phyloP scores from a whole-genome alignment of 2,797 vertebrate genomes.

The Ataeniobius toweri region DNA sequence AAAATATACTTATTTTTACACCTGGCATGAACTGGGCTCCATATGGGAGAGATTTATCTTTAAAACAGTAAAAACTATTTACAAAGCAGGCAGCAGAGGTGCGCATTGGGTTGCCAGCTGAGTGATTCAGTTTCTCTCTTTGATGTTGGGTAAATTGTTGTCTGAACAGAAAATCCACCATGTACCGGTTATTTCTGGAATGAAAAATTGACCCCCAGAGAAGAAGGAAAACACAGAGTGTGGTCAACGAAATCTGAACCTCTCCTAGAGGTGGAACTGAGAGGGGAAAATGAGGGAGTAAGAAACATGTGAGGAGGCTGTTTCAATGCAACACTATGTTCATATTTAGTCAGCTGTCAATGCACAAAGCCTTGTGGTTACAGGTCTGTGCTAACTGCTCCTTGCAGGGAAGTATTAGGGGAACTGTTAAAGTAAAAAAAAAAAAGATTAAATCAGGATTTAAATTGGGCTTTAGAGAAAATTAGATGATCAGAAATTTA shows the following conservation, averaged over 20 bases:
- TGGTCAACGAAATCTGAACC: conserved; percentile 51
- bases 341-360: conserved; percentile 6
- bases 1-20: not conserved
- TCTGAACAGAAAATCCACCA: conserved; percentile 58
- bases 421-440: not conserved
- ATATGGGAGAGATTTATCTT: not conserved
- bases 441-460: not conserved
- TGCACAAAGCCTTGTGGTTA: not conserved
- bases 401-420: not conserved
- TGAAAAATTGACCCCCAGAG: conserved; percentile 63
- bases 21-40: not conserved
- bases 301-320: conserved; percentile 28
- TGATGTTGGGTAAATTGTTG: conserved; percentile 67
- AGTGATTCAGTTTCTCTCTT: conserved; percentile 53
- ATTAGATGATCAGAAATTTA: not conserved
- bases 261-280: conserved; percentile 24
- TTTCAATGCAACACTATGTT: conserved; percentile 48
- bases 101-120: not conserved
- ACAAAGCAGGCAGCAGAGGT: conserved; percentile 28
- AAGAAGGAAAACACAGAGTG: conserved; percentile 36
- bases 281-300: conserved; percentile 3
- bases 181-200: conserved; percentile 68
- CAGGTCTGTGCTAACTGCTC: conserved; percentile 5
- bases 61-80: conserved; percentile 13
- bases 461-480: not conserved